Base-by-base conservation (phyloP, 2,888 invertebrate species). In the Yponomeuta cagnagella region DNA sequence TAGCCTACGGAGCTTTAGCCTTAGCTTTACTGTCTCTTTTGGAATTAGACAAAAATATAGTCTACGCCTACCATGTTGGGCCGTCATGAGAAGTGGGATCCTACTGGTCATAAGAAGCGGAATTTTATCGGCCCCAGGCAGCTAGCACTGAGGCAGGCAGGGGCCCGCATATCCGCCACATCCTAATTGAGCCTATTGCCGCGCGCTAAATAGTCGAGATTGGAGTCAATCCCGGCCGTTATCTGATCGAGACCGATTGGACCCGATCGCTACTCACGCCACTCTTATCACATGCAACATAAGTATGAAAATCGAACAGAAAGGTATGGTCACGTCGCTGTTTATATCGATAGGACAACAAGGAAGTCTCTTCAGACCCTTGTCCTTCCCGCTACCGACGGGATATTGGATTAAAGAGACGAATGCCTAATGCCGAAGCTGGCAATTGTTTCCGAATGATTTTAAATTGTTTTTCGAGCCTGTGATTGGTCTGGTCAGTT, bases 121-220 rank as follows among this genome's bases (percentile, higher is more conserved):
- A 48, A 70, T 48, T 67, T 70, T 69, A 70, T 58, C 37, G 67
- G 37, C 63, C 65, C 15, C 52, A 23, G 23, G 23, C 23, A 58
- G 15, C 15, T 12, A 58, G 37, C 43, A 43, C 33, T 43, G 15
- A n/a, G 8, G 3, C 15, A 68, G 48, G 52, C 15, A 87, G 90
- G 89, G 89, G 90, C 91, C 92, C 92, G 92, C 92, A 91, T 91
- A 90, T 90, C 89, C 90, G 85, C 83, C 80, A 80, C 77, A 80
- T 81, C 89, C 89, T 92, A 92, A 91, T 92, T 91, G 90, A 90
- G 81, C 85, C 83, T 88, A 88, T 85, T 86, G 52, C 84, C 79
- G 78, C 85, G 90, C 90, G 91, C 90, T 92, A 92, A 92, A 92
- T 91, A 92, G 90, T 91, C 82, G 80, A 84, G 88, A 87, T 86